Conservation (phyloP, 2,888 invertebrate genomes). For the Parapristionchus giblindavisi region DNA sequence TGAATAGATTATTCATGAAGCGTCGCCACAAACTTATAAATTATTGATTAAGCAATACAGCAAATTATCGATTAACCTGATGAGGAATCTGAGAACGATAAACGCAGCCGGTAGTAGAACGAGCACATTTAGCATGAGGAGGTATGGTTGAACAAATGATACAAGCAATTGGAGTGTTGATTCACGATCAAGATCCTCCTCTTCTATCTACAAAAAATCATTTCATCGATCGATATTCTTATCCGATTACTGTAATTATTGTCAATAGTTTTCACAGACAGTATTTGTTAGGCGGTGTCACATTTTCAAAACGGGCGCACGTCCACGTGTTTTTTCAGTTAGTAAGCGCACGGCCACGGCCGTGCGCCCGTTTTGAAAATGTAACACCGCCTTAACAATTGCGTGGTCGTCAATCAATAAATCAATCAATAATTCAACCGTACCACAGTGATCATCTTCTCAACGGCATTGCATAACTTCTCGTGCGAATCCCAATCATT, state of each 20-base stretch:
- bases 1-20: not conserved
- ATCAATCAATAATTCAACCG: no score
- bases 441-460: conserved; percentile 26
- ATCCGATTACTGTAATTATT: not conserved
- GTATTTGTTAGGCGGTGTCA: no score
- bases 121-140: conserved; percentile 19
- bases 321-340: not conserved
- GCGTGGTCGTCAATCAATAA: not conserved
- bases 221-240: not conserved
- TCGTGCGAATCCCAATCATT: conserved; percentile 34
- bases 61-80: conserved; percentile 6
- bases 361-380: no score
- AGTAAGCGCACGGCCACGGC: not conserved
- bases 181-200: not conserved
- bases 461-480: not conserved
- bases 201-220: conserved; percentile 9
- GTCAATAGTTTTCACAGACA: no score
- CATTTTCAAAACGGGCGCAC: no score
- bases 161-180: not conserved
- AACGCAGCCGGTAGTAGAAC: conserved; percentile 28
- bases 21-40: not conserved
- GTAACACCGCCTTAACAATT: not conserved
- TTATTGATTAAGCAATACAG: not conserved
- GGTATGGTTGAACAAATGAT: conserved; percentile 15
- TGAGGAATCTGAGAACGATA: conserved; percentile 20